A percentile compares a stretch with the other conserved stretches of the same genome.
phyloP scores from a whole-genome alignment of 2,797 vertebrate species.

The Lindbergichthys nudifrons region DNA sequence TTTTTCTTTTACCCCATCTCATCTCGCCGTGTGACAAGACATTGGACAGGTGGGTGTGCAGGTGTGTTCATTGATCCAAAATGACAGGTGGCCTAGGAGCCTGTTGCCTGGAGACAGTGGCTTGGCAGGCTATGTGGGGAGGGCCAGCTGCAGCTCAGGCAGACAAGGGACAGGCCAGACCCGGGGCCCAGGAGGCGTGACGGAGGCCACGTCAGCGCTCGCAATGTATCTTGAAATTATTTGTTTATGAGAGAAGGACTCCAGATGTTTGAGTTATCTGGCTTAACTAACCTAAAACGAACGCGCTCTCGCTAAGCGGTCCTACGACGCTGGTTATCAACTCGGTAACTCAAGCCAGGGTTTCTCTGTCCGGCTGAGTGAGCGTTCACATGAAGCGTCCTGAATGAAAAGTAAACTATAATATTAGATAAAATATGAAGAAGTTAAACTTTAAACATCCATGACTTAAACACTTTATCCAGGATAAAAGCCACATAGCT shows the following conservation, averaged over 20 bases:
- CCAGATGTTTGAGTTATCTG: neutral
- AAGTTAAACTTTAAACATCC: too few species aligned
- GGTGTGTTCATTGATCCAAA: slow-evolving; percentile 81
- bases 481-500: too few species aligned
- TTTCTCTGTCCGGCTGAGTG: too few species aligned
- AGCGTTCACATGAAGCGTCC: too few species aligned
- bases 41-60: slow-evolving; percentile 80
- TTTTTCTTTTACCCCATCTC: neutral
- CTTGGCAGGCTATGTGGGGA: slow-evolving; percentile 72
- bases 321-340: too few species aligned
- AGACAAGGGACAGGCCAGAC: slow-evolving; percentile 60
- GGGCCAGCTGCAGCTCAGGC: slow-evolving; percentile 66
- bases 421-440: too few species aligned
- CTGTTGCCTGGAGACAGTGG: slow-evolving; percentile 74
- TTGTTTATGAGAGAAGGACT: slow-evolving; percentile 46
- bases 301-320: too few species aligned
- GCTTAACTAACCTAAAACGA: too few species aligned
- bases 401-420: too few species aligned
- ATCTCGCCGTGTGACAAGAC: slow-evolving; percentile 58
- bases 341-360: too few species aligned
- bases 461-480: too few species aligned
- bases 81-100: slow-evolving; percentile 75
- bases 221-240: slow-evolving; percentile 55
- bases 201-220: slow-evolving; percentile 42
- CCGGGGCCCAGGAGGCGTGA: slow-evolving; percentile 50